Base-by-base conservation (phyloP, 2,797 vertebrate species). In the Avahi laniger region DNA sequence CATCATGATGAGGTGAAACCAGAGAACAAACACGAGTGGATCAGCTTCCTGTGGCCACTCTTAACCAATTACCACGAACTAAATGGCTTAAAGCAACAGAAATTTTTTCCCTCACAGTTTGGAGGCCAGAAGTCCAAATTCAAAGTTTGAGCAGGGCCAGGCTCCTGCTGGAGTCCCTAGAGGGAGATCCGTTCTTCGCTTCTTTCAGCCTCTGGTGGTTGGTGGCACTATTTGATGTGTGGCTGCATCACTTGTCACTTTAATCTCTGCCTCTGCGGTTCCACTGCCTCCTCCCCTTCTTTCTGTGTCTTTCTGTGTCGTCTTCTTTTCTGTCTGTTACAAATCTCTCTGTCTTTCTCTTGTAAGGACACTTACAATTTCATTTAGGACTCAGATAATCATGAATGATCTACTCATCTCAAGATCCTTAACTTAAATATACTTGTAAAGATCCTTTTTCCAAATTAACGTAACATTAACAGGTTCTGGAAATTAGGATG, bases 31-130 rank as follows among this genome's bases (percentile, higher is more conserved):
- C 18, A 28, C 38, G 79, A 89, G 33, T 20, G n/a, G n/a, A 79
- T 87, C 48, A 52, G 69, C 48, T 95, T 86, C 86, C 61, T 89
- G 54, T 89, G 93, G 17, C 43, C 59, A 18, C n/a, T 61, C 41
- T 72, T 67, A 76, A 89, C 41, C 78, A 50, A 48, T 91, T 67
- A 81, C 93, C 83, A 95, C 63, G 82, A 80, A 91, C 30, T 61
- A 26, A 28, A 52, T 69, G 43, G 5, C 38, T 96, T 88, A 69
- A 61, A 90, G 86, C 26, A 86, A 86, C 9, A 82, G 54, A 70
- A 43, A 67, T 30, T n/a, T 92, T 52, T 76, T 94, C 54, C 7
- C 41, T 95, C 69, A 70, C 35, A 57, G 57, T 50, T 96, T 33
- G 41, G 35, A 95, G 43, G 22, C 54, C 79, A 73, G 54, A 88